Percentiles rank a stretch among this genome's conserved stretches.
phyloP scores from a whole-genome alignment of 2,888 invertebrate genomes.

The Globia sparganii region DNA sequence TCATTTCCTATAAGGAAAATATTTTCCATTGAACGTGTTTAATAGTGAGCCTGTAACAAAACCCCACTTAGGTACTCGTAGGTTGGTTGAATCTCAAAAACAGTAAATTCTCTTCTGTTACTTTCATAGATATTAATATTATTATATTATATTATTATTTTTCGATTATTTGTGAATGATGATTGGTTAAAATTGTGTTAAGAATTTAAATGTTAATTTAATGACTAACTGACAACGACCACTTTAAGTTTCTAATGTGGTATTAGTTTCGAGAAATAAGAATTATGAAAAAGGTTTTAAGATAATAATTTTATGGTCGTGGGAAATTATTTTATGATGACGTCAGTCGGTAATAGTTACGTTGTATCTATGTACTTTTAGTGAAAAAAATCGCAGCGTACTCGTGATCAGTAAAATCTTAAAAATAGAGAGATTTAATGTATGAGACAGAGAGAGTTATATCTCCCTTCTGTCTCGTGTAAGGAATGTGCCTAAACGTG shows the following conservation, averaged over 20 bases:
- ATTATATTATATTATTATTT: not conserved
- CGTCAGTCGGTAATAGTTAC: not conserved
- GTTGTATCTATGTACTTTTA: not conserved
- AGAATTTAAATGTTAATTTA: slow-evolving; percentile 53
- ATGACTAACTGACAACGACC: slow-evolving; percentile 41
- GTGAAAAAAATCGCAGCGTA: not conserved
- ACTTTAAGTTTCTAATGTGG: slow-evolving; percentile 43
- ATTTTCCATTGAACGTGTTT: slow-evolving; percentile 11
- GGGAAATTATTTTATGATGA: slow-evolving; percentile 10
- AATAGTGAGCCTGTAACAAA: not conserved
- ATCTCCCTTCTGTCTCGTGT: not conserved
- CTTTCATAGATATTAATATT: not conserved
- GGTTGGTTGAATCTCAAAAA: not conserved
- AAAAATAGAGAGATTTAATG: not conserved
- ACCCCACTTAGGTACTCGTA: not conserved
- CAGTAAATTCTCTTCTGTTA: slow-evolving; percentile 9
- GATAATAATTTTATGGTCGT: slow-evolving; percentile 25
- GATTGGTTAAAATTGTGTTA: slow-evolving; percentile 30
- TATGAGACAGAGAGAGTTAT: not conserved
- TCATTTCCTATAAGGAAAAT: slow-evolving; percentile 10
- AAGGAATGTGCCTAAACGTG: not conserved
- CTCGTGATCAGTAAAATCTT: not conserved
- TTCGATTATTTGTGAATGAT: slow-evolving; percentile 11
- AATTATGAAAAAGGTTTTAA: slow-evolving; percentile 29
- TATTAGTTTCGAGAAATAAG: slow-evolving; percentile 38